Base-by-base conservation (phyloP, 1,140 invertebrate genomes). In the Nylanderia fulva region DNA sequence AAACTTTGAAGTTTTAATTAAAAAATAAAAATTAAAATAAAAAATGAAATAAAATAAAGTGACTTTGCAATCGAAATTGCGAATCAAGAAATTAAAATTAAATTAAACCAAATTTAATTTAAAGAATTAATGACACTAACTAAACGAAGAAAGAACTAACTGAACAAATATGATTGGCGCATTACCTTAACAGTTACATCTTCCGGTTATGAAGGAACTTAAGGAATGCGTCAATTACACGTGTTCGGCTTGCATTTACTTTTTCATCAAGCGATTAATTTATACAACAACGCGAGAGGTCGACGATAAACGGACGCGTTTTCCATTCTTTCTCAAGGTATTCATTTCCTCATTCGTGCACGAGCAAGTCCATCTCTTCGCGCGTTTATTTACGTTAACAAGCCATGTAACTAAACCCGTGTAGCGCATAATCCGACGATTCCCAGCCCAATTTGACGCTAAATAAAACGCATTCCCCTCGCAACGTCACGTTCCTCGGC, bases 381-480 rank as follows among this genome's bases (percentile, higher is more conserved):
- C 11, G 54, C 58, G 77, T 48, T 60, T 85, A 77, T 79, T 82
- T 85, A 83, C 79, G 82, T 87, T 88, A 87, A 88, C 54, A 68
- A 87, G 33, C 48, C 72, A 58, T 52, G 58, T 63, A 64, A 56
- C 66, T 29, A 85, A 87, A 80, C 76, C 75, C 61, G 68, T 84
- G 69, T 75, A 72, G 69, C 27, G 83, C 83, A 64, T 82, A 82
- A 88, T 76, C 58, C 58, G 36, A 83, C 33, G 42, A 85, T 88
- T 89, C 84, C 86, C 86, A 88, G 61, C 82, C 52, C 80, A 88
- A 85, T 89, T 86, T 85, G 24, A 63, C 52, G 33, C 48, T 69
- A 82, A 88, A 85, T 60, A 80, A 80, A 88, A 88, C 68, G 77
- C 77, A 85, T 80, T 86, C 84, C 45, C 4, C 56, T 66, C 63